Evolutionary conservation across 1,140 invertebrate species (phyloP), one percentile per base, ranked within the genome.

Genomic region (Colletes gigas): DNA sequence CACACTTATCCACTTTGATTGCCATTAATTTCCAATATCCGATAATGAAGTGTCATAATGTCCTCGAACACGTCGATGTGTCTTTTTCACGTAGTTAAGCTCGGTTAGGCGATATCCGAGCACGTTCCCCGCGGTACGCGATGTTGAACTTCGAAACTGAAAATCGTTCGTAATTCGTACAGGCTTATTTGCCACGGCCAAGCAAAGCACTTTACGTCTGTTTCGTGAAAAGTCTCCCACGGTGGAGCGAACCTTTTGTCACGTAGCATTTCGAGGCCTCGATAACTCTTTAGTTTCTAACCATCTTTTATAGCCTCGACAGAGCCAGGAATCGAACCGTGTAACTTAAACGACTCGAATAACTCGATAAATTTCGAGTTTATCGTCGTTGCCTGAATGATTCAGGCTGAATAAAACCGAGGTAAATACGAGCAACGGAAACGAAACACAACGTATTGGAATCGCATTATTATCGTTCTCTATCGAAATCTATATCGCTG

Each of bases 41-140:
- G 73, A 82, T 86, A 84, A 86, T 71, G 83, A 86, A 84, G 78
- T 71, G 78, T 86, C 83, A 75, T 72, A 82, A 82, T 81, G 69
- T 63, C 62, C 79, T 78, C 59, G 73, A 85, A 74, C 73, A 57
- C 47, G 57, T 70, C 72, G 55, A 79, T 72, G 69, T 63, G 72
- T 65, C 82, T 74, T 83, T 69, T 50, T 54, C 30, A 15, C 44
- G 44, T n/a, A 17, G 41, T 5, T 69, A 69, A 69, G 44, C 72
- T 17, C 15, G 21, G 10, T 15, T 44, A 9, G 39, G 39, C 54
- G 52, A 70, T 78, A 60, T 67, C 50, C 50, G 47, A 67, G 39
- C 71, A 74, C 71, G 60, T 74, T 59, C 10, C 50, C 50, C 50
- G 50, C 3, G 0, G 50, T 50, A 12, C 21, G 9, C 4, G 39